Conservation (phyloP, 2,113 vertebrate species). For the Himantopus leucocephalus region DNA sequence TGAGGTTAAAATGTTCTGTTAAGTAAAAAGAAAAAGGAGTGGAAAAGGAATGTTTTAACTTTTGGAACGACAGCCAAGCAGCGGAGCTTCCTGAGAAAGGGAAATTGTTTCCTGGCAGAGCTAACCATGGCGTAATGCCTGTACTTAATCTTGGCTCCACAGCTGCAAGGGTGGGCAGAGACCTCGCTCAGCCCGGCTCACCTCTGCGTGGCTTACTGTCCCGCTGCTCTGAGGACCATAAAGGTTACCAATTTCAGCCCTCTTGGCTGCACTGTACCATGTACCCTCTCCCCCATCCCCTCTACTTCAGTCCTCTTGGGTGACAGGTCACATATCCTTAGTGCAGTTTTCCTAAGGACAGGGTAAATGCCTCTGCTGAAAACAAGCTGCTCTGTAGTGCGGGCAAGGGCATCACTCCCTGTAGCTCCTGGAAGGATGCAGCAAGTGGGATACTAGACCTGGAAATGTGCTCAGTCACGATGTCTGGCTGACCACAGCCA, state of each 20-base stretch:
- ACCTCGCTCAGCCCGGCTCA: background rate
- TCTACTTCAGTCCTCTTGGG: background rate
- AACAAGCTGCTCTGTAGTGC: background rate
- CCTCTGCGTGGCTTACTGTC: background rate
- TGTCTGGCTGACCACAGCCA: background rate
- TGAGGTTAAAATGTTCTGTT: background rate
- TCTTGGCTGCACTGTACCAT: background rate
- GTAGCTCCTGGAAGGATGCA: background rate
- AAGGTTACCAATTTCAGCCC: background rate
- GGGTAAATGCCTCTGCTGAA: background rate
- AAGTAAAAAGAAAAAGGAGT: background rate
- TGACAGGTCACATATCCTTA: background rate
- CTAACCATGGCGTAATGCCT: background rate
- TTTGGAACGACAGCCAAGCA: background rate
- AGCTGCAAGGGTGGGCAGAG: background rate
- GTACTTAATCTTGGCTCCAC: background rate
- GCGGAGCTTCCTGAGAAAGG: background rate
- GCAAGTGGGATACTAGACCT: background rate
- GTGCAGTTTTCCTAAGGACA: background rate
- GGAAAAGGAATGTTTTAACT: background rate
- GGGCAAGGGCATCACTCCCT: background rate
- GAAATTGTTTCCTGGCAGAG: background rate
- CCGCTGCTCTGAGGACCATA: background rate
- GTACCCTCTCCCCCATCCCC: background rate
- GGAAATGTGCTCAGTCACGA: background rate